These are phyloP conservation scores for Anhinga rufa DNA, from an alignment of 2,113 vertebrate species.

Conservation along the genomic window DNA sequence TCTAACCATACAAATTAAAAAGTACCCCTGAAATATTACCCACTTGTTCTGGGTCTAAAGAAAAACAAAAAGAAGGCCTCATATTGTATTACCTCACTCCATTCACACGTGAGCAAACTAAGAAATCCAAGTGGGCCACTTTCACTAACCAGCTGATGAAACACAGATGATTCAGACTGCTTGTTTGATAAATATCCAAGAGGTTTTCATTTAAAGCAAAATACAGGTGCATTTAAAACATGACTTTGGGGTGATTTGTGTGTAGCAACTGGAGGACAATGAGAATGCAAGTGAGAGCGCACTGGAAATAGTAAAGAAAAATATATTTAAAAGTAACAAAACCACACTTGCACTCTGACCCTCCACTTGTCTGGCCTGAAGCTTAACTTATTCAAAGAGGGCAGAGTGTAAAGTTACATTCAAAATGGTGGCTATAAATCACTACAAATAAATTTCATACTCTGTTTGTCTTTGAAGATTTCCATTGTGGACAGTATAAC, in stretches of 20 bases:
- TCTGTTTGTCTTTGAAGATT: conserved; percentile 92
- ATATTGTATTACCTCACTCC: conserved; percentile 76
- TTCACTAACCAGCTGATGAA: conserved; percentile 72
- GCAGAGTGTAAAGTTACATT: conserved; percentile 83
- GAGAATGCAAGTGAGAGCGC: conserved; percentile 68
- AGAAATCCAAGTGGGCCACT: conserved; percentile 70
- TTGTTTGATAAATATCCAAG: conserved; percentile 71
- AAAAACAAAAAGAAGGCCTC: conserved; percentile 72
- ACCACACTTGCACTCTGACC: conserved; percentile 84
- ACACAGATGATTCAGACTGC: conserved; percentile 69
- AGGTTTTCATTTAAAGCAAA: conserved; percentile 78
- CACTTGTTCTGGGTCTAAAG: conserved; percentile 95
- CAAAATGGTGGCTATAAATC: conserved; percentile 89
- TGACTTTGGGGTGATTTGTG: conserved; percentile 82
- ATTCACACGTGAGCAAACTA: conserved; percentile 74
- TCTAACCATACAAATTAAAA: conserved; percentile 75
- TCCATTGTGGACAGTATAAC: conserved; percentile 97
- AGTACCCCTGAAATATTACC: conserved; percentile 95
- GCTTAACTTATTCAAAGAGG: conserved; percentile 77
- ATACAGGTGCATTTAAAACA: conserved; percentile 81
- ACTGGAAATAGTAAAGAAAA: conserved; percentile 77
- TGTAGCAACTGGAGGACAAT: conserved; percentile 78
- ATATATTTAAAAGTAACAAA: conserved; percentile 71
- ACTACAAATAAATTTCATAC: conserved; percentile 87
- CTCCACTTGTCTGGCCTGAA: conserved; percentile 81